phyloP scores from a whole-genome alignment of 2,888 invertebrate species.

The Lasioglossum calceatum region DNA sequence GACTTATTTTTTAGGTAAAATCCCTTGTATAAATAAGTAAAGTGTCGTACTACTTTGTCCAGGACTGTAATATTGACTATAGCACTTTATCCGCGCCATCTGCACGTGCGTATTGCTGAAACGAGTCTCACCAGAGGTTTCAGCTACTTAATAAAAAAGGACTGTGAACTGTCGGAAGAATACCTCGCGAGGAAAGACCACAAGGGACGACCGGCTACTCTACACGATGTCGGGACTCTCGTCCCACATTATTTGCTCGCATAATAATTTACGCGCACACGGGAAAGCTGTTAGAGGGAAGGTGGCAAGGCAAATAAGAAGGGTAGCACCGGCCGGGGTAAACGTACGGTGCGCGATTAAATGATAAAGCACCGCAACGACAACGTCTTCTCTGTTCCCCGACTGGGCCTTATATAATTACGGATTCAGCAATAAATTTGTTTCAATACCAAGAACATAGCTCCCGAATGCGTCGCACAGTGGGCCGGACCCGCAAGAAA shows the following conservation, averaged over 20 bases:
- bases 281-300: slow-evolving; percentile 55
- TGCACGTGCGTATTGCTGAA: not conserved
- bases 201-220: slow-evolving; percentile 64
- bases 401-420: not conserved
- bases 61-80: not conserved
- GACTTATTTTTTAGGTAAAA: no score
- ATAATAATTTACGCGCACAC: slow-evolving; percentile 73
- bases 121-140: not conserved
- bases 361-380: not conserved
- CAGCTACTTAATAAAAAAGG: not conserved
- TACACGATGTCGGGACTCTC: slow-evolving; percentile 60
- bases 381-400: not conserved
- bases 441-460: not conserved
- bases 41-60: not conserved
- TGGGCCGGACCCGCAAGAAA: not conserved
- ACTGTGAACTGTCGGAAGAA: slow-evolving; percentile 23
- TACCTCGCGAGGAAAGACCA: slow-evolving; percentile 53
- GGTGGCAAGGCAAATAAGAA: slow-evolving; percentile 41
- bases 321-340: slow-evolving; percentile 15
- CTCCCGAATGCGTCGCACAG: not conserved
- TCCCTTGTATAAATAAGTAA: not conserved
- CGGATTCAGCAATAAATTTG: not conserved
- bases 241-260: slow-evolving; percentile 72
- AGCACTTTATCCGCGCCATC: not conserved
- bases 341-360: slow-evolving; percentile 9